Conservation (phyloP, 2,888 invertebrate species). For the Rhyacophila evoluta region DNA sequence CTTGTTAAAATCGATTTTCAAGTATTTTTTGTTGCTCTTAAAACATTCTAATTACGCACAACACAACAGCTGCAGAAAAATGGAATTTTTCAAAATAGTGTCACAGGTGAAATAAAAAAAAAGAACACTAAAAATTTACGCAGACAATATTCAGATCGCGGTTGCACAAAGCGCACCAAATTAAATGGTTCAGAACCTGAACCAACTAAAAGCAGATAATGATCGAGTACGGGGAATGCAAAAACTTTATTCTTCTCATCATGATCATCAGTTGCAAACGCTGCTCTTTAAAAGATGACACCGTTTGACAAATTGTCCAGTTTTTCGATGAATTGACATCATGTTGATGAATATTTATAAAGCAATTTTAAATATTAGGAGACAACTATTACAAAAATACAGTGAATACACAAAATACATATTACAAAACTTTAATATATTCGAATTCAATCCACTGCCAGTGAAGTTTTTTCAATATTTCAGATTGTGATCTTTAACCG, state of each 20-base stretch:
- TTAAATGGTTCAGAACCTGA: neutral
- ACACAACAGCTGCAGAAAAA: neutral
- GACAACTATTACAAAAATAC: neutral
- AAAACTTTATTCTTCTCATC: neutral
- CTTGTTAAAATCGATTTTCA: neutral
- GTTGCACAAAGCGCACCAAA: neutral
- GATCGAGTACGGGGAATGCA: neutral
- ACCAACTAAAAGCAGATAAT: neutral
- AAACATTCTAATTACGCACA: neutral
- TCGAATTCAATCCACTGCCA: neutral
- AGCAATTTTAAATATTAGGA: neutral
- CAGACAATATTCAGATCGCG: neutral
- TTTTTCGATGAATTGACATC: neutral
- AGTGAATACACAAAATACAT: conserved; percentile 4
- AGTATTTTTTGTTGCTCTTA: neutral
- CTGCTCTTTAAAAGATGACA: neutral
- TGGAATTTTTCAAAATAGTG: neutral
- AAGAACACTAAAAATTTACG: neutral
- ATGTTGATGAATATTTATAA: neutral
- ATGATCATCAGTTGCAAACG: too few relatives aligned
- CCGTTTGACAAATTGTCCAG: neutral
- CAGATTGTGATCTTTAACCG: neutral
- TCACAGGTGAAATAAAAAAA: neutral
- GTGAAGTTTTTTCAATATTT: neutral
- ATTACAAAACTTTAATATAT: neutral